A percentile compares a stretch with the other conserved stretches of the same genome.
These are phyloP conservation scores for Brachionus manjavacas DNA, from an alignment of 1,140 invertebrate species.

Conservation along the genomic window DNA sequence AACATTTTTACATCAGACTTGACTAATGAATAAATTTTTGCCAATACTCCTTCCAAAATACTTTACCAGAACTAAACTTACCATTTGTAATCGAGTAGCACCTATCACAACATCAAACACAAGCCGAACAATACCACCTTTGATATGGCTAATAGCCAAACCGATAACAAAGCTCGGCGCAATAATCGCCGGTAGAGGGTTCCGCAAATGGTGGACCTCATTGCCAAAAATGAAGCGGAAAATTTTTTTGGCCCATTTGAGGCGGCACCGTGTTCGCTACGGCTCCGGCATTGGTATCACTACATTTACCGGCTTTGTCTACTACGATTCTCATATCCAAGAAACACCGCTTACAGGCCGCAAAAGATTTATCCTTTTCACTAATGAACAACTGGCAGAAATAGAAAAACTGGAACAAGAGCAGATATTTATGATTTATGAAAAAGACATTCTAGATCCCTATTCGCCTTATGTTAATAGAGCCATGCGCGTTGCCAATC, in stretches of 20 bases:
- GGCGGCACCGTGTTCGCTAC: neutral
- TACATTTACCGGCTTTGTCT: constrained; percentile 45
- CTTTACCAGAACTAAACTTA: neutral
- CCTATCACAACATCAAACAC: neutral
- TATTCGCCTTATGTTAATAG: constrained; percentile 45
- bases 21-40: neutral
- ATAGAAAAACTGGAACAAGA: constrained; percentile 56
- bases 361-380: constrained; percentile 61
- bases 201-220: constrained; percentile 31
- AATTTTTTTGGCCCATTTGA: constrained; percentile 10
- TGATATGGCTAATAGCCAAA: constrained; percentile 32
- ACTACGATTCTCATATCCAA: constrained; percentile 60
- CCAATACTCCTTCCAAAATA: neutral
- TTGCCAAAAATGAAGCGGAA: constrained; percentile 18
- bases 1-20: neutral
- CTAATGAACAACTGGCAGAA: constrained; percentile 57
- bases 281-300: neutral
- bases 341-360: constrained; percentile 60
- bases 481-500: constrained; percentile 47
- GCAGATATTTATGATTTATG: constrained; percentile 48
- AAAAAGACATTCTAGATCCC: constrained; percentile 52
- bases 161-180: constrained; percentile 31
- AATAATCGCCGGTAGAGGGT: constrained; percentile 14
- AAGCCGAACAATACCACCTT: neutral
- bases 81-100: neutral